Evolutionary conservation across 1,140 invertebrate genomes (phyloP).

Genomic region (Brachionus paranguensis): DNA sequence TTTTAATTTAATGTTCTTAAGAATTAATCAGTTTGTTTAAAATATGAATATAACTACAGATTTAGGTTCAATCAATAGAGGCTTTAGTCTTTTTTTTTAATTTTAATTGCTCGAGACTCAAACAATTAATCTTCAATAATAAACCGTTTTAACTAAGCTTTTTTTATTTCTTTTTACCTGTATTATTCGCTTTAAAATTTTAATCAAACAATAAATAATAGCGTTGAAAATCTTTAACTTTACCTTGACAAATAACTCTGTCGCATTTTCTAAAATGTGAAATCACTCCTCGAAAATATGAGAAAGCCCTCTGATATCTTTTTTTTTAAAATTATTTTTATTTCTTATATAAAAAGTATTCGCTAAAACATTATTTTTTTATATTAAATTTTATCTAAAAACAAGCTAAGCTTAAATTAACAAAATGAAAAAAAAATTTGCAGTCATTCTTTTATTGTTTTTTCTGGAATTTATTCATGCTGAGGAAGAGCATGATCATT

Average conservation of each 20-base stretch:
- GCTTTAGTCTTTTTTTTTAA: background rate
- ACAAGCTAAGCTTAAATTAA: background rate
- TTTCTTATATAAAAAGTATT: background rate
- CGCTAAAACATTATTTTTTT: background rate
- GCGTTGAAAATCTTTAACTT: background rate
- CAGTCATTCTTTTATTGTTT: background rate
- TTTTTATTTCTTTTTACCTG: background rate
- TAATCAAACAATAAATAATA: background rate
- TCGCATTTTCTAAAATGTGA: conserved; percentile 1
- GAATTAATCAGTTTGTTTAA: background rate
- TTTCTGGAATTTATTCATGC: background rate
- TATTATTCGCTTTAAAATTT: background rate
- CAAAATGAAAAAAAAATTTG: background rate
- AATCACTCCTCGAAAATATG: background rate
- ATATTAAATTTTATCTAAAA: background rate
- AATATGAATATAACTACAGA: background rate
- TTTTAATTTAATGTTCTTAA: background rate
- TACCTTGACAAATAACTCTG: background rate
- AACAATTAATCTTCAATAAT: background rate
- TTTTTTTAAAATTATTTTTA: background rate
- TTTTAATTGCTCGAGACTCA: background rate
- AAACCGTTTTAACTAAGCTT: background rate
- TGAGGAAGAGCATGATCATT: background rate
- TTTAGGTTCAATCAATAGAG: background rate
- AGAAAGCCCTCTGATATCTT: background rate